Evolutionary conservation across 2,888 invertebrate species (phyloP), one percentile per base, ranked within the genome.

Genomic region (Leptodirus hochenwartii): DNA sequence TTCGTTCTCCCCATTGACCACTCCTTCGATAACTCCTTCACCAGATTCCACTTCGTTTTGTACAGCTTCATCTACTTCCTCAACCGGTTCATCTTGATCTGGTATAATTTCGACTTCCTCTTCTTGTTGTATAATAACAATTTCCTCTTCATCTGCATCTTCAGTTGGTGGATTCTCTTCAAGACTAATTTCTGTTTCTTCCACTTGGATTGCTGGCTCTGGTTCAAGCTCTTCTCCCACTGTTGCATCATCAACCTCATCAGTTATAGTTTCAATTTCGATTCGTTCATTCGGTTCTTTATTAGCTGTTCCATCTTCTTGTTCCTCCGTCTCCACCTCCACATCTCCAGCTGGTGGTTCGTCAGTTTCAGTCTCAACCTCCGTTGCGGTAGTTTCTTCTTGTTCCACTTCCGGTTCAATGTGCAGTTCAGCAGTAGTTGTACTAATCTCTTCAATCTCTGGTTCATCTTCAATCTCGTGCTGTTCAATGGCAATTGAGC

Each of bases 1-100:
- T 45, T 54, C 54, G 29, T 53, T 45, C 39, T 53, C 51, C 5
- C 54, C 54, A 35, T 55, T 50, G n/a, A 57, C 55, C 15, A 53
- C 43, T 15, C 51, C 54, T 49, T 57, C 56, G 30, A 57, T 57
- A 2, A 56, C 47, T 8, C 49, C 49, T 45, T 53, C 54, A 42
- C 34, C 35, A 24, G 33, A 31, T 24, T 33, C 36, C 15, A 20
- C 15, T n/a, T 39, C 29, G 13, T 23, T 34, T 22, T 27, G 34
- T 14, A 33, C 30, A 32, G 33, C 30, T 31, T 40, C 35, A 36
- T 41, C 37, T 26, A 35, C 28, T 17, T 41, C 30, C 26, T 36
- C 36, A 11, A 26, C 31, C 17, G 9, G 29, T 11, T 41, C 43
- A 33, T 39, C 33, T 20, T 42, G 27, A 15, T 37, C 36, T 3